Conservation (phyloP, 2,797 vertebrate genomes). For the Parambassis ranga region DNA sequence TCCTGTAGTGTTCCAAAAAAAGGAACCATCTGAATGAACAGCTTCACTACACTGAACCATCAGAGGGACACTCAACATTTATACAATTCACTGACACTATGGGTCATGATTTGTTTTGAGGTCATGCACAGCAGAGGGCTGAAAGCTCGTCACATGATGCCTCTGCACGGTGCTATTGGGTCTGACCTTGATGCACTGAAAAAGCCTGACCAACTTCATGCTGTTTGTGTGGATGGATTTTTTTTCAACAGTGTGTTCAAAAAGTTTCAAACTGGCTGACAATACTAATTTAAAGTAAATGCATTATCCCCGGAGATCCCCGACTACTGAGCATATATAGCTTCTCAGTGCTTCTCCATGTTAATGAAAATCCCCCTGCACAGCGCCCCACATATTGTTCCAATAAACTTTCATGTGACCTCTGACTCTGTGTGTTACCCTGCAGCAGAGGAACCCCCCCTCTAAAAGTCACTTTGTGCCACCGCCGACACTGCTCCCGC, state of each 20-base stretch:
- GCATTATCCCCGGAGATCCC: too few species aligned
- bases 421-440: constrained; percentile 17
- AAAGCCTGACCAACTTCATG: background rate
- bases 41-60: too few species aligned
- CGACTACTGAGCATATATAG: too few species aligned
- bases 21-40: too few species aligned
- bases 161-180: background rate
- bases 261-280: background rate
- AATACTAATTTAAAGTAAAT: too few species aligned
- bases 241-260: background rate
- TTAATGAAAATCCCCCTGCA: background rate
- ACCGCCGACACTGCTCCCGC: background rate
- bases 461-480: constrained; percentile 12
- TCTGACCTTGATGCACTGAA: background rate
- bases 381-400: constrained; percentile 40
- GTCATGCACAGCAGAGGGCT: background rate
- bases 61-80: background rate
- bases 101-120: background rate
- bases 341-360: background rate
- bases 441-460: constrained; percentile 9
- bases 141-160: constrained; percentile 4
- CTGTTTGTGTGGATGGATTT: background rate
- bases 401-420: constrained; percentile 40
- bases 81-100: too few species aligned
- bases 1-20: too few species aligned